Base-by-base conservation (phyloP, 2,113 vertebrate species). In the Myotis yumanensis region DNA sequence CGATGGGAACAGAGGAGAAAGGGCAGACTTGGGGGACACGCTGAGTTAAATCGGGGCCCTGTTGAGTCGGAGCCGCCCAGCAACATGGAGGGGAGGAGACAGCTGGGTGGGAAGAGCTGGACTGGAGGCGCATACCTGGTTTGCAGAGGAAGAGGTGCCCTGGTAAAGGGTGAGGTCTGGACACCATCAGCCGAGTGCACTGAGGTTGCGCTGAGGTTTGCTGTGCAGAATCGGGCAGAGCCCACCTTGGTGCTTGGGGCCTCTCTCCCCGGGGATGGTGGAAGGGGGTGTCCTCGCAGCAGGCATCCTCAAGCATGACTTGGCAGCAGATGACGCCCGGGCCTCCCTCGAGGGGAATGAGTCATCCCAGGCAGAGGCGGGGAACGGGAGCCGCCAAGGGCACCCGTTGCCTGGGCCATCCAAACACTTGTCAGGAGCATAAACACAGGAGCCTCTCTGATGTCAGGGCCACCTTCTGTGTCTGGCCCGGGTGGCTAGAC, bases 261-360 rank as follows among this genome's bases (percentile, higher is more conserved):
- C 93, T 95, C 86, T 91, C 89, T 95, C 86, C 75, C 96, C 14
- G 0, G 81, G 84, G 59, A 10, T 17, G 64, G 46, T 77, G 73
- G 62, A 72, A 93, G 90, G 84, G 77, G 66, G 57, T 8, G 3
- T 93, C 84, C 77, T 96, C 68, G 32, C 79, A 90, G 88, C 94
- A 94, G 91, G 89, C 89, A 4, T 95, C 92, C 51, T 94, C 9
- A 7, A 88, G 94, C 88, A 94, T 96, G 97, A 97, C 92, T 97
- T 96, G 95, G 92, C 96, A 83, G 37, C 73, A 93, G 77, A 64
- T 64, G 62, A 82, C 25, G 76, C 85, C 80, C 73, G 91, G 90
- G 96, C 96, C 96, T 97, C 95, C 95, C 94, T 90, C 0, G 4
- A 92, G 95, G 89, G 92, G 82, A 96, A 94, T 97, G 96, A 97